Percentiles rank a stretch among this genome's conserved stretches.
Evolutionary conservation across 2,113 vertebrate species (phyloP).

Genomic region (Petrocephalus zakoni): DNA sequence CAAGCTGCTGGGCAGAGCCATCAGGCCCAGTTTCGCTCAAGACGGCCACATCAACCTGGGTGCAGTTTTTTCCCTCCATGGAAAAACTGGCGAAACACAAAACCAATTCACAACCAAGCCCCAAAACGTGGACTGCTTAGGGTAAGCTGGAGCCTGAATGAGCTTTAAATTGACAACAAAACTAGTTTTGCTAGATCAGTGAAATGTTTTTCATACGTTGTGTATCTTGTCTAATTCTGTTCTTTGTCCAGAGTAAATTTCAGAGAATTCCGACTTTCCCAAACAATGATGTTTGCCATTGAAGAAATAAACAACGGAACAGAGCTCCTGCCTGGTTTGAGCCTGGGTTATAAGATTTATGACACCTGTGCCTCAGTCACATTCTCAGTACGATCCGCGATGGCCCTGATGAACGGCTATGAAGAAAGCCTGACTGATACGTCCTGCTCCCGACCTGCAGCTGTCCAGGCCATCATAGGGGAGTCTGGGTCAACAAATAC

Average conservation of each 20-base stretch:
- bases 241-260: slow-evolving; percentile 38
- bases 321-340: slow-evolving; percentile 41
- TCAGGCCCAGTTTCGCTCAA: slow-evolving; percentile 17
- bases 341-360: slow-evolving; percentile 47
- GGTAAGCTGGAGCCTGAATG: not conserved
- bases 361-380: slow-evolving; percentile 43
- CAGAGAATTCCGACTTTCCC: slow-evolving; percentile 41
- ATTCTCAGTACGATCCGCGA: slow-evolving; percentile 36
- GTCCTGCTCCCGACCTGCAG: slow-evolving; percentile 35
- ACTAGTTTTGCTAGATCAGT: not conserved
- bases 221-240: not conserved
- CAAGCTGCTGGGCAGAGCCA: slow-evolving; percentile 1
- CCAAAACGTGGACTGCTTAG: not conserved
- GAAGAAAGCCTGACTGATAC: slow-evolving; percentile 27
- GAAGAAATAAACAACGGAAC: slow-evolving; percentile 45
- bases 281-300: slow-evolving; percentile 49
- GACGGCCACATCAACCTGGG: slow-evolving; percentile 10
- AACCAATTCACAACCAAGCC: slow-evolving; percentile 2
- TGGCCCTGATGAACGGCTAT: slow-evolving; percentile 42
- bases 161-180: not conserved
- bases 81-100: not conserved
- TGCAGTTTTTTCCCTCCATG: slow-evolving; percentile 14
- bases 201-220: not conserved
- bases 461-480: slow-evolving; percentile 43
- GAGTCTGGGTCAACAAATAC: slow-evolving; percentile 19